These are phyloP conservation scores for Hyperoplus lanceolatus DNA, from an alignment of 2,797 vertebrate species.

Conservation along the genomic window DNA sequence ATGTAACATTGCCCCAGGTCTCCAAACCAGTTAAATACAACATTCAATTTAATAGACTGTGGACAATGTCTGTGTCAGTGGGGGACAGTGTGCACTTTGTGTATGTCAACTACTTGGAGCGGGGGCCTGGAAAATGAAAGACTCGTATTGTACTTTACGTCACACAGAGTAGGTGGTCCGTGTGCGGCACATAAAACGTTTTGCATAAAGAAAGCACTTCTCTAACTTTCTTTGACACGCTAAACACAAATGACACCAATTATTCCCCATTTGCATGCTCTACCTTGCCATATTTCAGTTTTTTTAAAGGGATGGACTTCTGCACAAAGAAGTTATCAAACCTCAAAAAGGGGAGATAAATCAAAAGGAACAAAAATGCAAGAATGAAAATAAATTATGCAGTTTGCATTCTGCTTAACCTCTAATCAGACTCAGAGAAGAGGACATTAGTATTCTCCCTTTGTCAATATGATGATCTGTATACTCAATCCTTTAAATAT, in stretches of 20 bases:
- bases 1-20: conserved; percentile 64
- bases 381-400: conserved; percentile 87
- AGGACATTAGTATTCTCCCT: conserved; percentile 88
- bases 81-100: conserved; percentile 57
- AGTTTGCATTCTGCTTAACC: conserved; percentile 87
- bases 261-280: conserved; percentile 63
- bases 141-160: conserved; percentile 10
- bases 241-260: conserved; percentile 69
- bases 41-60: conserved; percentile 73
- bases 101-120: conserved; percentile 49
- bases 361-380: conserved; percentile 81
- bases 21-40: conserved; percentile 79
- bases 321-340: conserved; percentile 68
- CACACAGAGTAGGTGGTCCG: neutral
- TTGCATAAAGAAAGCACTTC: conserved; percentile 35
- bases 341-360: conserved; percentile 64
- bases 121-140: conserved; percentile 36
- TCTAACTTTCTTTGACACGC: conserved; percentile 69
- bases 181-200: conserved; percentile 19
- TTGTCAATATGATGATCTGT: conserved; percentile 89
- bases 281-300: conserved; percentile 63
- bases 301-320: conserved; percentile 53
- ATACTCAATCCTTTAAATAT: conserved; percentile 88
- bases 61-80: conserved; percentile 67
- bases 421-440: conserved; percentile 84